Evolutionary conservation across 2,797 vertebrate species (phyloP).

Genomic region (Selene dorsalis): DNA sequence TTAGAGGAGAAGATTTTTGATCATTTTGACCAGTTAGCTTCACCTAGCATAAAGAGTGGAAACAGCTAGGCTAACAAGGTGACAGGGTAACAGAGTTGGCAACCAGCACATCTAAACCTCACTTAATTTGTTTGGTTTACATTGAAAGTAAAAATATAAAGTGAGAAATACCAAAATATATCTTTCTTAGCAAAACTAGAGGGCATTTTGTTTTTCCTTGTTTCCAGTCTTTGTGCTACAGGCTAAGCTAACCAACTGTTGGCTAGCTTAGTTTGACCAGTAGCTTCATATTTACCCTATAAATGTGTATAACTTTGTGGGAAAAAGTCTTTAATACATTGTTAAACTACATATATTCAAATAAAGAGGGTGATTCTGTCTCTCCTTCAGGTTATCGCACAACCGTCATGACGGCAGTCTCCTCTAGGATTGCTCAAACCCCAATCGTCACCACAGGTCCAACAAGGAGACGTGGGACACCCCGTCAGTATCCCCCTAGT

Average conservation of each 20-base stretch:
- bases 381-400: conserved; percentile 80
- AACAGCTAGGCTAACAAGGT: background rate
- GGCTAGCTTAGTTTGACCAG: background rate
- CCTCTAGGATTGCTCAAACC: conserved; percentile 68
- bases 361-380: conserved; percentile 82
- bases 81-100: too few relatives aligned
- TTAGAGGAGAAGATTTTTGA: background rate
- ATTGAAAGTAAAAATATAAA: too few relatives aligned
- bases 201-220: background rate
- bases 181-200: too few relatives aligned
- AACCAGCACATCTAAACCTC: background rate
- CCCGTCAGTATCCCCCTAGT: conserved; percentile 32
- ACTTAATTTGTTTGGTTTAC: too few relatives aligned
- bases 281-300: background rate
- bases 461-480: conserved; percentile 59
- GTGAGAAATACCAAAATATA: background rate
- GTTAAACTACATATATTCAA: conserved; percentile 50
- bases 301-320: background rate
- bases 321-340: conserved; percentile 4
- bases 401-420: conserved; percentile 65
- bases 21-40: background rate
- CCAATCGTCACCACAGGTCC: conserved; percentile 49
- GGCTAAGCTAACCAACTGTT: background rate
- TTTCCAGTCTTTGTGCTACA: background rate
- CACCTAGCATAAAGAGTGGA: background rate